Base-by-base conservation (phyloP, 1,140 invertebrate species). In the Rhysida immarginata region DNA sequence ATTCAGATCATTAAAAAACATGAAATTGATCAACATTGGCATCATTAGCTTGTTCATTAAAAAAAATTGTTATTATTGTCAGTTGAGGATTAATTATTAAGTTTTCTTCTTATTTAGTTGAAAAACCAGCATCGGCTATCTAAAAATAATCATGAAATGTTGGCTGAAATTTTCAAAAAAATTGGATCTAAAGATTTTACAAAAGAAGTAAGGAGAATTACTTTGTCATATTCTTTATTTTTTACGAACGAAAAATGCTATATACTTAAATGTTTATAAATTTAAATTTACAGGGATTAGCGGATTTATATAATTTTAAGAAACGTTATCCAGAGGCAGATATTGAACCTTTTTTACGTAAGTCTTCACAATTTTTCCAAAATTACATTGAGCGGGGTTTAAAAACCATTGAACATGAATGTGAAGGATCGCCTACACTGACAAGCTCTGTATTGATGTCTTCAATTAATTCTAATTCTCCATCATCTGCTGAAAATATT, bases 141-240 rank as follows among this genome's bases (percentile, higher is more conserved):
- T 1, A 80, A 85, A 61, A 75, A 75, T 25, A 81, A 83, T 2
- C 87, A 91, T 65, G 87, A 91, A 56, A 80, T 85, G 61, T 71
- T 96, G 52, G 84, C 85, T 0, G 83, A 88, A 62, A 96, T 96
- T 64, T 89, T 96, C 63, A 88, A 87, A 67, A 84, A 93, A 63
- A 93, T 96, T 62, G 89, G 88, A 23, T 85, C 81, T 16, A 90
- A 87, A 67, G 84, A 92, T 60, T 84, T 86, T 59, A 87, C 85
- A 1, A 81, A 84, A 69, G 87, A 92, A 67, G 79, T 80, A 67
- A 45, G 35, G n/a, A 41, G n/a, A 11, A n/a, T 41, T 41, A 11
- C n/a, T n/a, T n/a, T n/a, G n/a, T n/a, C n/a, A n/a, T n/a, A n/a
- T n/a, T n/a, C n/a, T n/a, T n/a, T n/a, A n/a, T n/a, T n/a, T n/a